phyloP scores from a whole-genome alignment of 2,888 invertebrate species.

The Platyscelio sp. region DNA sequence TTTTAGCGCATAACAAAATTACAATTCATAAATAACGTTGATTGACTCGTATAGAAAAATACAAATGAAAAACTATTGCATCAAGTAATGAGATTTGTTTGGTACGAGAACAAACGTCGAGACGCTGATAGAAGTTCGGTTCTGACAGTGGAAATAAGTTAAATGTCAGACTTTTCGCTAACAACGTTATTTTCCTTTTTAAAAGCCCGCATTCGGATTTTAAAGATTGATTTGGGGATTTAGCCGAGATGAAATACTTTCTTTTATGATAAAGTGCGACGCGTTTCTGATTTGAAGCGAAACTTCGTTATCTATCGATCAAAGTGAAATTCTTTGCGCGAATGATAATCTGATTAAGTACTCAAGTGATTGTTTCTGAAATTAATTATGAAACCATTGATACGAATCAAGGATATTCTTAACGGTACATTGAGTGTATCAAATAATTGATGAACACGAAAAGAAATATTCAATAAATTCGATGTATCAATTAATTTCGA shows the following conservation, averaged over 20 bases:
- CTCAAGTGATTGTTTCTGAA: too few relatives aligned
- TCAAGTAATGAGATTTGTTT: conserved; percentile 44
- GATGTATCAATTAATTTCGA: too few relatives aligned
- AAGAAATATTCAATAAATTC: too few relatives aligned
- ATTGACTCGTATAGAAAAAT: conserved; percentile 12
- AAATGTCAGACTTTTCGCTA: conserved; percentile 40
- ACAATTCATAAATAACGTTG: conserved; percentile 38
- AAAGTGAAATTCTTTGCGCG: too few relatives aligned
- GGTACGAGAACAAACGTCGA: conserved; percentile 15
- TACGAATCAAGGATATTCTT: too few relatives aligned
- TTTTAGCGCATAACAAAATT: conserved; percentile 31
- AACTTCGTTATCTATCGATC: background rate
- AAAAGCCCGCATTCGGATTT: conserved; percentile 23
- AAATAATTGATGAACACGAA: too few relatives aligned
- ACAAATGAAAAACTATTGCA: conserved; percentile 37
- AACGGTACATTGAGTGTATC: too few relatives aligned
- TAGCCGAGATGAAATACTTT: conserved; percentile 3
- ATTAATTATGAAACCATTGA: too few relatives aligned
- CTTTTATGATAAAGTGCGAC: conserved; percentile 1
- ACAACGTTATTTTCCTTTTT: conserved; percentile 22
- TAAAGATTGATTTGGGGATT: conserved; percentile 17
- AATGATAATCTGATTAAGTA: too few relatives aligned
- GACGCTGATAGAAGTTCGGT: conserved; percentile 41
- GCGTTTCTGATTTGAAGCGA: background rate
- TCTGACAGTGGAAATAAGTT: conserved; percentile 49